Percentiles rank a stretch among this genome's conserved stretches.
Evolutionary conservation across 2,888 invertebrate species (phyloP).

Genomic region (Priocnemis perturbator): DNA sequence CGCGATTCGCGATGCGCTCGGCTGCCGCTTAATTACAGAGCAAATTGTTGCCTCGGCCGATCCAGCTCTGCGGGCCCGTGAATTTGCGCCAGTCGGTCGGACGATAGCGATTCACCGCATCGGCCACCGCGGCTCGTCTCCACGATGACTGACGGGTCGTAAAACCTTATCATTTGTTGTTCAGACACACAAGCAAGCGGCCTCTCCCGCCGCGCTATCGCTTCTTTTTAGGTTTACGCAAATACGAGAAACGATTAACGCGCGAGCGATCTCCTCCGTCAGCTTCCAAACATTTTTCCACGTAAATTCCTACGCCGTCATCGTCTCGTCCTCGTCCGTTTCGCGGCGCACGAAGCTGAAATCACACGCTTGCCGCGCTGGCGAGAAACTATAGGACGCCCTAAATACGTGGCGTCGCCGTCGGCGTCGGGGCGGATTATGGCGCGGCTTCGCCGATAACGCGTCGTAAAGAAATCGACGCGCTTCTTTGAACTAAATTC

Average conservation of each 20-base stretch:
- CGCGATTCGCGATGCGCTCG: too few relatives aligned
- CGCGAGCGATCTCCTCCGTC: conserved; percentile 37
- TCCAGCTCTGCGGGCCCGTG: conserved; percentile 14
- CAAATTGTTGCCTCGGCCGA: not conserved
- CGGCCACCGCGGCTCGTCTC: conserved; percentile 46
- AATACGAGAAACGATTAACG: conserved; percentile 67
- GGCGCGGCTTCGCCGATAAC: too few relatives aligned
- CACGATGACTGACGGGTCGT: conserved; percentile 69
- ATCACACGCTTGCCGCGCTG: too few relatives aligned
- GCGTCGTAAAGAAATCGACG: too few relatives aligned
- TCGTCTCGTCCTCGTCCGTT: not conserved
- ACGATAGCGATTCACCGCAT: conserved; percentile 45
- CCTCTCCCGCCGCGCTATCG: conserved; percentile 62
- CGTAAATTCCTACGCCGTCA: conserved; percentile 22
- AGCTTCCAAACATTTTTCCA: conserved; percentile 38
- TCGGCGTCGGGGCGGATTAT: too few relatives aligned
- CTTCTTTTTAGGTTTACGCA: conserved; percentile 61
- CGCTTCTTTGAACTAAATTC: too few relatives aligned
- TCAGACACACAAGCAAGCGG: conserved; percentile 61
- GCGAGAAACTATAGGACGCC: too few relatives aligned
- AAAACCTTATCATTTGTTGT: conserved; percentile 69
- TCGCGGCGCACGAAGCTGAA: not conserved
- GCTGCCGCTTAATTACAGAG: too few relatives aligned
- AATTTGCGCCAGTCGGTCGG: conserved; percentile 31
- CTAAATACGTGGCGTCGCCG: too few relatives aligned